phyloP scores from a whole-genome alignment of 2,113 vertebrate genomes.

The Ovibos moschatus region DNA sequence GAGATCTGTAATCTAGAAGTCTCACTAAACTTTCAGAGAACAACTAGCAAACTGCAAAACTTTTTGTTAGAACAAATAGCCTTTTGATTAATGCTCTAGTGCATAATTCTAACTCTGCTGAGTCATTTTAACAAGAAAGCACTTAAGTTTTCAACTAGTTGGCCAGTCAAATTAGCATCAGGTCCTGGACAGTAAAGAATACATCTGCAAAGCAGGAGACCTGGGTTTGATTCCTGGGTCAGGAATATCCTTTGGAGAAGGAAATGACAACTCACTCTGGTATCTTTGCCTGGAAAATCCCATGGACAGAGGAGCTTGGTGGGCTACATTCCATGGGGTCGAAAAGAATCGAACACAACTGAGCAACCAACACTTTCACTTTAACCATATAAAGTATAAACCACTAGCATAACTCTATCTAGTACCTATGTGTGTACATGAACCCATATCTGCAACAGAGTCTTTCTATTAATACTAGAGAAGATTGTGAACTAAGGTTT shows the following conservation, averaged over 20 bases:
- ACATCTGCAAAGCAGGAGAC: neutral
- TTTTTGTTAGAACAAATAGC: slow-evolving; percentile 70
- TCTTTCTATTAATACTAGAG: neutral
- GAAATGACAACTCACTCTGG: neutral
- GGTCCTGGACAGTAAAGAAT: neutral
- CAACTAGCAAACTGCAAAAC: slow-evolving; percentile 65
- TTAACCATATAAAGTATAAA: slow-evolving; percentile 64
- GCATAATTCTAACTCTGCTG: slow-evolving; percentile 68
- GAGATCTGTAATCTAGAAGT: neutral
- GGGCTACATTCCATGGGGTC: neutral
- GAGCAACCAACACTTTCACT: neutral
- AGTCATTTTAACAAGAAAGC: slow-evolving; percentile 70
- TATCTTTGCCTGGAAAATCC: neutral
- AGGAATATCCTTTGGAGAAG: neutral
- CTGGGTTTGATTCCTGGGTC: neutral
- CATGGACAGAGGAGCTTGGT: neutral
- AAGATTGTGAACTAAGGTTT: neutral
- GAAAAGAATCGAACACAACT: neutral
- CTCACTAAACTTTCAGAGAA: slow-evolving; percentile 51
- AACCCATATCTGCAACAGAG: slow-evolving; percentile 22
- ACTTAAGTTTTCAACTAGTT: slow-evolving; percentile 69
- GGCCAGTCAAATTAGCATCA: slow-evolving; percentile 72
- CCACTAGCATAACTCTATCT: slow-evolving; percentile 48
- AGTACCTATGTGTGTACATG: slow-evolving; percentile 26
- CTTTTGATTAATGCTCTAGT: slow-evolving; percentile 73